Conservation (phyloP, 64 coral and sea anemone genomes). For the Montipora foliosa region DNA sequence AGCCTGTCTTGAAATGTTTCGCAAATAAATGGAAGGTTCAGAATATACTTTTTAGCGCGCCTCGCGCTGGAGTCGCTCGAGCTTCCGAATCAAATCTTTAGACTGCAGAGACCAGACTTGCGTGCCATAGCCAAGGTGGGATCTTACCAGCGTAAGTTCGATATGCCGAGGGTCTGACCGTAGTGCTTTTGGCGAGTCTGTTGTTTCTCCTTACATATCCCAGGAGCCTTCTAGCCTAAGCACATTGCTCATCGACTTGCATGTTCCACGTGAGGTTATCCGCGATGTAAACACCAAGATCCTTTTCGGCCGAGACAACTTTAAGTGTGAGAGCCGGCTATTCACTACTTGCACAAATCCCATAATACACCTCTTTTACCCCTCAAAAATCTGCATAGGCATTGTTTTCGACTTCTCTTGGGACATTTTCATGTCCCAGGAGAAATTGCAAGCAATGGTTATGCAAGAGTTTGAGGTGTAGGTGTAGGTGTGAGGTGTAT, state of each 20-base stretch:
- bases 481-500: too few species aligned
- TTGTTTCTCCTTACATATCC: slow-evolving; percentile 37
- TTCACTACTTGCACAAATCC: background rate
- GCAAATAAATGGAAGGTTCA: too few species aligned
- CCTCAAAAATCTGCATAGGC: too few species aligned
- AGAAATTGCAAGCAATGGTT: too few species aligned
- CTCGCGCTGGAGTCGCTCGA: slow-evolving; percentile 4
- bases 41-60: background rate
- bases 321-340: background rate
- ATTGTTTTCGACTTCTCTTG: too few species aligned
- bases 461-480: too few species aligned
- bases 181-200: slow-evolving; percentile 1
- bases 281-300: background rate
- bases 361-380: too few species aligned
- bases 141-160: slow-evolving; percentile 9
- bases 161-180: background rate
- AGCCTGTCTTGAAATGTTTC: too few species aligned
- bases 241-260: background rate
- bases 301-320: background rate
- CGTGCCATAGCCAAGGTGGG: slow-evolving; percentile 23
- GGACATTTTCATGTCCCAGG: too few species aligned
- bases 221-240: slow-evolving; percentile 35
- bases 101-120: slow-evolving; percentile 28
- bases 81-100: slow-evolving; percentile 4
- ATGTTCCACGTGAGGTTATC: slow-evolving; percentile 11